These are phyloP conservation scores for Drosophila neonasuta DNA, from an alignment of 2,888 invertebrate species.

Conservation along the genomic window DNA sequence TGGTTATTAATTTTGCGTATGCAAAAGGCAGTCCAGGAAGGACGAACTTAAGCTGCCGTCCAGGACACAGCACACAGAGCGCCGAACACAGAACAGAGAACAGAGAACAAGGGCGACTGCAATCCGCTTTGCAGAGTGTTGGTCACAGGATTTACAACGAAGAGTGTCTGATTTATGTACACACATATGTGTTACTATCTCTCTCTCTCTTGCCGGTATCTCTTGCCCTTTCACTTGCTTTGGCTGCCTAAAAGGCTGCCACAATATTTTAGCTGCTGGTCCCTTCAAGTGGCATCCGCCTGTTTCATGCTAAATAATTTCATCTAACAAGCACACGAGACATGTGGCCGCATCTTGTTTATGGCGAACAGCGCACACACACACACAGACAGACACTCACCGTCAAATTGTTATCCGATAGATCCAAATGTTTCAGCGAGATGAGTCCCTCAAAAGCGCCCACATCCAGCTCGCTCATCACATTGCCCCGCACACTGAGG, in stretches of 20 bases:
- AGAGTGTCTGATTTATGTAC: conserved; percentile 70
- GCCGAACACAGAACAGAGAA: conserved; percentile 19
- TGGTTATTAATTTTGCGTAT: conserved; percentile 77
- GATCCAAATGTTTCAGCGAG: conserved; percentile 88
- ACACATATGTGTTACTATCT: conserved; percentile 6
- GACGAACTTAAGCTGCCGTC: conserved; percentile 57
- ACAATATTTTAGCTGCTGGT: conserved; percentile 42
- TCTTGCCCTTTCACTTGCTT: conserved; percentile 4
- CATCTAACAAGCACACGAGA: conserved; percentile 50
- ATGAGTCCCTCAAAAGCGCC: conserved; percentile 89
- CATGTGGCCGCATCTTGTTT: conserved; percentile 36
- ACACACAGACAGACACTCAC: conserved; percentile 74
- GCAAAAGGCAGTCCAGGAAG: conserved; percentile 66
- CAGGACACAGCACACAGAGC: conserved; percentile 8
- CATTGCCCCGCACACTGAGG: conserved; percentile 89
- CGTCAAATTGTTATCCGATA: conserved; percentile 92
- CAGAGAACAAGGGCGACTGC: conserved; percentile 38
- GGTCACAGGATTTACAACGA: conserved; percentile 68
- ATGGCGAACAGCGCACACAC: background rate
- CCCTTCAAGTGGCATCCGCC: conserved; percentile 12
- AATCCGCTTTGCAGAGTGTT: conserved; percentile 76
- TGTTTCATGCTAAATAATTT: conserved; percentile 52
- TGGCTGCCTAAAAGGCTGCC: conserved; percentile 35
- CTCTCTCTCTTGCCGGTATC: background rate
- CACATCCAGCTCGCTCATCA: conserved; percentile 88